phyloP scores from a whole-genome alignment of 1,140 invertebrate genomes.

The Lamellibrachia luymesi region DNA sequence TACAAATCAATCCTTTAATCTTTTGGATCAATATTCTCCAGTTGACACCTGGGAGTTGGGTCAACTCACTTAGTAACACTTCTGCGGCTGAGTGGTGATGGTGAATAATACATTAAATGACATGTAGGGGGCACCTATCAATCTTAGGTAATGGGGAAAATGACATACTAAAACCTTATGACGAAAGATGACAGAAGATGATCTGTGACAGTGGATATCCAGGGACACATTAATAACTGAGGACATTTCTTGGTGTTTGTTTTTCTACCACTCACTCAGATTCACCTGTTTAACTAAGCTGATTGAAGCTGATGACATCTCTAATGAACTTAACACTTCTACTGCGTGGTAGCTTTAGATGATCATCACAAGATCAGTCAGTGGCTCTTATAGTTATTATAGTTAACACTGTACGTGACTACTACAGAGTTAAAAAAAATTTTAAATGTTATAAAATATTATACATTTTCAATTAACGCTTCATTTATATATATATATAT shows the following conservation, averaged over 20 bases:
- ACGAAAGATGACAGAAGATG: background rate
- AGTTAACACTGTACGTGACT: background rate
- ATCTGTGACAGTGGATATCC: background rate
- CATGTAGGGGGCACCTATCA: background rate
- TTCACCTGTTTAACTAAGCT: too few species aligned
- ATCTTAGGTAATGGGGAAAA: background rate
- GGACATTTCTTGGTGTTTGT: background rate
- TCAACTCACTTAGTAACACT: too few species aligned
- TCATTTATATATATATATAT: too few species aligned
- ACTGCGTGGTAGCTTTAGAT: too few species aligned
- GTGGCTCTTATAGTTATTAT: too few species aligned
- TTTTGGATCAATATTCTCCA: too few species aligned
- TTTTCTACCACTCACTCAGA: background rate
- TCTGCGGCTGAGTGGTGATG: background rate
- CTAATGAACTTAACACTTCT: too few species aligned
- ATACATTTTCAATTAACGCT: too few species aligned
- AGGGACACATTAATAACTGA: background rate
- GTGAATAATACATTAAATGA: constrained; percentile 1
- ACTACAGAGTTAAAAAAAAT: background rate
- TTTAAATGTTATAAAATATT: background rate
- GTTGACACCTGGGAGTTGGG: too few species aligned
- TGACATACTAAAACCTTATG: background rate
- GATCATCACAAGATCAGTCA: too few species aligned
- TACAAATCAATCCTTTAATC: too few species aligned
- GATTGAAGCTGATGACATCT: too few species aligned